These are phyloP conservation scores for Zaprionus gabonicus DNA, from an alignment of 1,140 invertebrate genomes.

Conservation along the genomic window DNA sequence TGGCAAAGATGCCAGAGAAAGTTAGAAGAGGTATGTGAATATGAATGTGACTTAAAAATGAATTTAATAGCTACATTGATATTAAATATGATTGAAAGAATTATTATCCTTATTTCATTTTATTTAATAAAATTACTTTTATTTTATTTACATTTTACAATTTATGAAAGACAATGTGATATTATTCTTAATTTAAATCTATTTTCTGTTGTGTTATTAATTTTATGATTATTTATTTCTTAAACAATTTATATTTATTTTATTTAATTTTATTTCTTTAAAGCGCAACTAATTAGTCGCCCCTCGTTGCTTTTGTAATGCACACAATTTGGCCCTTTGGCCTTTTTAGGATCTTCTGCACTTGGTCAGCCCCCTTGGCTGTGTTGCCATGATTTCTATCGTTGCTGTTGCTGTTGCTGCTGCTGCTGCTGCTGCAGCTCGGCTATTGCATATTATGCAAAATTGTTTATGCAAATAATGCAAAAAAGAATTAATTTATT, in stretches of 20 bases:
- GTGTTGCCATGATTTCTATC: constrained; percentile 48
- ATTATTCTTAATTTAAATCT: too few relatives aligned
- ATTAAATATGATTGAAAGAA: too few relatives aligned
- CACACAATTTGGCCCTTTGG: constrained; percentile 45
- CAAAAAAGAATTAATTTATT: constrained; percentile 83
- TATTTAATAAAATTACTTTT: too few relatives aligned
- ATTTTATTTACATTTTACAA: background rate
- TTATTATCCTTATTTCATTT: too few relatives aligned
- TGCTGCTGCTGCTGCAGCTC: constrained; percentile 35
- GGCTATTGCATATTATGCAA: constrained; percentile 80
- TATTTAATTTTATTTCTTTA: background rate
- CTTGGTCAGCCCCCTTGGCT: constrained; percentile 54
- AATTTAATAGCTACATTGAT: too few relatives aligned
- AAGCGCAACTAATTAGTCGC: constrained; percentile 3
- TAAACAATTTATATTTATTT: background rate
- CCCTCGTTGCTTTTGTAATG: constrained; percentile 27
- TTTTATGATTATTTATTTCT: background rate
- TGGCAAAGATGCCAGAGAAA: background rate
- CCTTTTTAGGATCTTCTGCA: constrained; percentile 46
- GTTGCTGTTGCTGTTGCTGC: constrained; percentile 29
- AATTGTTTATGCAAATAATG: constrained; percentile 82
- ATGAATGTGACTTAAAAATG: too few relatives aligned
- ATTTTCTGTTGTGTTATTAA: too few relatives aligned
- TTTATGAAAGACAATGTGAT: background rate
- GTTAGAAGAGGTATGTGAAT: background rate